A percentile compares a stretch with the other conserved stretches of the same genome.
phyloP scores from a whole-genome alignment of 2,113 vertebrate species.

The Sus scrofa region DNA sequence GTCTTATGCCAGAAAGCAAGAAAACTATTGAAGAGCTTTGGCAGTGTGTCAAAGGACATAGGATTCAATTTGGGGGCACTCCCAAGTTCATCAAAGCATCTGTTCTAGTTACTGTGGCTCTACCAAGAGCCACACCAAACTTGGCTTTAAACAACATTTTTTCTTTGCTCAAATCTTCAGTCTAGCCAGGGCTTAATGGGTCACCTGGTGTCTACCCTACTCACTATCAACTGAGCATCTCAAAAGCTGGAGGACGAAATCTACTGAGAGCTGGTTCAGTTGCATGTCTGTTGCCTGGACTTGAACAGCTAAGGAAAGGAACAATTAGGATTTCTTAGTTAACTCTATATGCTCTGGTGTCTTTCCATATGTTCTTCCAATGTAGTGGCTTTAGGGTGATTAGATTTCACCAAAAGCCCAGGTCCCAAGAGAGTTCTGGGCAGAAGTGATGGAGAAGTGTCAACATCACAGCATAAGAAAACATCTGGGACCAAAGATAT shows the following conservation, averaged over 20 bases:
- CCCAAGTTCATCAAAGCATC: neutral
- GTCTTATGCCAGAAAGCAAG: neutral
- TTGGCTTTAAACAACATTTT: neutral
- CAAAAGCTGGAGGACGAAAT: neutral
- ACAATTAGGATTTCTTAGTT: neutral
- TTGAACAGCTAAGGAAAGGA: neutral
- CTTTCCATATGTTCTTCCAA: neutral
- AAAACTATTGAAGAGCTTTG: neutral
- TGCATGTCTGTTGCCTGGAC: neutral
- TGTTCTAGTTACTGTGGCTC: neutral
- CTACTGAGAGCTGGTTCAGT: neutral
- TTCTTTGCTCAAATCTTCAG: neutral
- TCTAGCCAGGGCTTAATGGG: neutral
- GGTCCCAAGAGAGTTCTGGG: neutral
- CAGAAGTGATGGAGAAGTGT: neutral
- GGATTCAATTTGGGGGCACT: neutral
- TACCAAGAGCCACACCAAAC: neutral
- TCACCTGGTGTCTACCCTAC: neutral
- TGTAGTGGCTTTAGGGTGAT: neutral
- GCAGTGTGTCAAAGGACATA: neutral
- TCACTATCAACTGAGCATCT: neutral
- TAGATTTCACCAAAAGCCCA: slow-evolving; percentile 9
- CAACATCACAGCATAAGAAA: neutral
- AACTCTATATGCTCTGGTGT: neutral
- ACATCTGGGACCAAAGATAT: neutral